Evolutionary conservation across 2,888 invertebrate species (phyloP).

Genomic region (Bugula neritina): DNA sequence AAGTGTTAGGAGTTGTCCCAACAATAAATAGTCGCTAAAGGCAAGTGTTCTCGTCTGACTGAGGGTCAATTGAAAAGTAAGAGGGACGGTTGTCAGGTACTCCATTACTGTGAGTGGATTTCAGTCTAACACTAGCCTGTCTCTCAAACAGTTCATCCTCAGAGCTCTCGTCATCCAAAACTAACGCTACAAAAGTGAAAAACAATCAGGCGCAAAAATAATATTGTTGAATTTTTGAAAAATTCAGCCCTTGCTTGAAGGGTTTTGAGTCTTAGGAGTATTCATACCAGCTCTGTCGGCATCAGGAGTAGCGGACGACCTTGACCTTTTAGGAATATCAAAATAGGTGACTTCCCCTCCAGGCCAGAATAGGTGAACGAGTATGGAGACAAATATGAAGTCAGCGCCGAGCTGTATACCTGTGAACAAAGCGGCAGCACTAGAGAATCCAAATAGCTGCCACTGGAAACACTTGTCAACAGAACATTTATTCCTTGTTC

Average conservation of each 20-base stretch:
- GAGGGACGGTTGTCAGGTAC: background rate
- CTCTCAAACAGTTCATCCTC: constrained; percentile 71
- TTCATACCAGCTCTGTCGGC: no score
- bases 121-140: constrained; percentile 24
- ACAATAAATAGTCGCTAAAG: no score
- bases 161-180: constrained; percentile 55
- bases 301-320: no score
- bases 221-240: no score
- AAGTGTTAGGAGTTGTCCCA: no score
- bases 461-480: no score
- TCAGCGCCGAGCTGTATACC: constrained; percentile 94
- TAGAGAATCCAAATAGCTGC: no score
- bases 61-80: background rate
- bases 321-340: constrained; percentile 60
- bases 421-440: no score
- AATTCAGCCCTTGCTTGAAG: no score
- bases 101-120: background rate
- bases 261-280: no score
- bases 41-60: background rate
- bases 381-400: constrained; percentile 85
- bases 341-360: constrained; percentile 87
- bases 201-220: background rate
- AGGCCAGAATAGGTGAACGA: constrained; percentile 93
- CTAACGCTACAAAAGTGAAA: background rate
- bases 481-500: no score